A percentile compares a stretch with the other conserved stretches of the same genome.
Conservation (phyloP, 2,113 vertebrate species). For the Xiphophorus couchianus region DNA sequence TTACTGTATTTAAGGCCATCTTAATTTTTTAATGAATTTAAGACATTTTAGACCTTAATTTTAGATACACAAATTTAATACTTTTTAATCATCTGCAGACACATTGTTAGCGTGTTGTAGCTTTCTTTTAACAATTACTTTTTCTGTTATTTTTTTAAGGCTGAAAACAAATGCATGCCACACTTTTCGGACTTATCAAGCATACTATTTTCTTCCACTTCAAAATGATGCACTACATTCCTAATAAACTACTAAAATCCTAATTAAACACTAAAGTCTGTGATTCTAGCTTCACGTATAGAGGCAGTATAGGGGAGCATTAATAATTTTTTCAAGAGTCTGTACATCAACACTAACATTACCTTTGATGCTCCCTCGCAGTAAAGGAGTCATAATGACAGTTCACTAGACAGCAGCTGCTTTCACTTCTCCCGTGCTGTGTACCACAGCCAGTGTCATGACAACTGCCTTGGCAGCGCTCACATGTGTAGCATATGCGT, state of each 20-base stretch:
- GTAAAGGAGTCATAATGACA: conserved; percentile 8
- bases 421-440: conserved; percentile 19
- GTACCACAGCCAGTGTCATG: conserved; percentile 30
- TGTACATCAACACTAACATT: conserved; percentile 1
- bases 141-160: background rate
- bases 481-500: conserved; percentile 15
- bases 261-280: background rate
- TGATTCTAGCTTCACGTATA: background rate
- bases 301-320: background rate
- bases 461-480: conserved; percentile 13
- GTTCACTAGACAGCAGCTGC: background rate
- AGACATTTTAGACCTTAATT: no score
- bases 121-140: background rate
- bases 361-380: conserved; percentile 46
- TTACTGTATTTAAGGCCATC: no score
- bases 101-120: no score
- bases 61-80: no score
- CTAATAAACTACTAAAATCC: background rate
- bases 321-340: background rate
- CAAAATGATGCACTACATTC: background rate
- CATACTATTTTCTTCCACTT: background rate
- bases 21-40: no score
- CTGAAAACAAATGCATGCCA: background rate
- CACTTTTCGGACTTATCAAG: background rate
- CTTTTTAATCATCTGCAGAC: no score